Percentiles rank a stretch among this genome's conserved stretches.
Conservation (phyloP, 2,888 invertebrate genomes). For the Congeria kusceri region DNA sequence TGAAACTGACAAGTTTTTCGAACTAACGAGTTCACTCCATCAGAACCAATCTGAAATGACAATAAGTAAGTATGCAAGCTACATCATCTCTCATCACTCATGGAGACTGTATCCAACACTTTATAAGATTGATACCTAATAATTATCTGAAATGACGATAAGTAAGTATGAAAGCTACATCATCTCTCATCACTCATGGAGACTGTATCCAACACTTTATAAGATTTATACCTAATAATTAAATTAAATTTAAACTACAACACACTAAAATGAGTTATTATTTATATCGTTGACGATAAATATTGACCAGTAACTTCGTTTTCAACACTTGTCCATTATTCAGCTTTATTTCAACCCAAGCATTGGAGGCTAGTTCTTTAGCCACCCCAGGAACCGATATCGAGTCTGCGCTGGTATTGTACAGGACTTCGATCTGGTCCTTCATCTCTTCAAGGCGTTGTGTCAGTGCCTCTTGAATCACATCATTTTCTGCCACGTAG, state of each 20-base stretch:
- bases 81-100: no score
- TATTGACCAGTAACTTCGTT: slow-evolving; percentile 86
- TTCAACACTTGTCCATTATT: slow-evolving; percentile 84
- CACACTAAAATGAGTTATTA: no score
- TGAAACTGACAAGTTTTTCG: slow-evolving; percentile 89
- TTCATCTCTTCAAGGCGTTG: slow-evolving; percentile 87
- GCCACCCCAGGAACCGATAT: slow-evolving; percentile 62
- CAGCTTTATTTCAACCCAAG: slow-evolving; percentile 83
- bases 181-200: no score
- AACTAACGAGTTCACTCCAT: slow-evolving; percentile 96
- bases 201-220: no score
- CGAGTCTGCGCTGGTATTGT: slow-evolving; percentile 89
- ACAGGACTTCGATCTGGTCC: slow-evolving; percentile 89
- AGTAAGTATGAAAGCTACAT: no score
- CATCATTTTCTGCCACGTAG: slow-evolving; percentile 97
- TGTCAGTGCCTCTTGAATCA: slow-evolving; percentile 89
- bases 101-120: no score
- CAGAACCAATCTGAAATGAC: slow-evolving; percentile 93
- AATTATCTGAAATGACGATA: no score
- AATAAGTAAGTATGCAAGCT: no score
- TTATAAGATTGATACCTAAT: no score
- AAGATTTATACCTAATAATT: no score
- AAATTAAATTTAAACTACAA: no score
- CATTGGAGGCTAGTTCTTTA: slow-evolving; percentile 64
- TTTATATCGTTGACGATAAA: no score